Percentiles rank a stretch among this genome's conserved stretches.
phyloP scores from a whole-genome alignment of 2,888 invertebrate species.

The Frankliniella fusca region DNA sequence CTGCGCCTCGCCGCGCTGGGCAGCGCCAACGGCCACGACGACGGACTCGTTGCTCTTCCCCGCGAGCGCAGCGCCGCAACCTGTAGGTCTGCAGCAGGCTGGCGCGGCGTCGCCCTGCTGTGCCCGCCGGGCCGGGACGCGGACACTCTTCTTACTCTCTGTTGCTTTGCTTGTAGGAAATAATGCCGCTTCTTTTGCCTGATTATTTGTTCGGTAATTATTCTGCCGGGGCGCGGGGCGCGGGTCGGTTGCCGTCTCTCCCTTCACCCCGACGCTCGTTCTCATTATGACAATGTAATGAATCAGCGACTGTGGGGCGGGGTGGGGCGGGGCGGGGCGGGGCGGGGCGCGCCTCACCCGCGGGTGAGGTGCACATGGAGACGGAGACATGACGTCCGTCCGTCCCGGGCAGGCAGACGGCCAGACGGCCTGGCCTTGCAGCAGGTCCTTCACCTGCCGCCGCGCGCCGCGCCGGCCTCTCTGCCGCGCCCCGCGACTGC shows the following conservation, averaged over 20 bases:
- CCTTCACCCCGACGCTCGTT: no score
- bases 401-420: not conserved
- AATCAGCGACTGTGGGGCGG: not conserved
- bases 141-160: no score
- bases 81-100: not conserved
- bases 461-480: not conserved
- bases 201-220: no score
- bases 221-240: no score
- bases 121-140: no score
- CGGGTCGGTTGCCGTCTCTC: no score
- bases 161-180: no score
- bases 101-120: not conserved
- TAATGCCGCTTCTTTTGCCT: no score
- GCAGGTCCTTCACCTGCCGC: slow-evolving; percentile 12
- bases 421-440: not conserved
- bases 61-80: not conserved
- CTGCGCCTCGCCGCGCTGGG: not conserved
- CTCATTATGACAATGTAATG: no score
- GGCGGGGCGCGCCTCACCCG: not conserved
- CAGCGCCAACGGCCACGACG: not conserved
- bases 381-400: not conserved
- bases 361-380: not conserved
- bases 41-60: not conserved
- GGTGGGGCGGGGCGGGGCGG: not conserved
- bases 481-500: not conserved